phyloP scores from a whole-genome alignment of 2,113 vertebrate genomes.

The Hemiprocne comata region DNA sequence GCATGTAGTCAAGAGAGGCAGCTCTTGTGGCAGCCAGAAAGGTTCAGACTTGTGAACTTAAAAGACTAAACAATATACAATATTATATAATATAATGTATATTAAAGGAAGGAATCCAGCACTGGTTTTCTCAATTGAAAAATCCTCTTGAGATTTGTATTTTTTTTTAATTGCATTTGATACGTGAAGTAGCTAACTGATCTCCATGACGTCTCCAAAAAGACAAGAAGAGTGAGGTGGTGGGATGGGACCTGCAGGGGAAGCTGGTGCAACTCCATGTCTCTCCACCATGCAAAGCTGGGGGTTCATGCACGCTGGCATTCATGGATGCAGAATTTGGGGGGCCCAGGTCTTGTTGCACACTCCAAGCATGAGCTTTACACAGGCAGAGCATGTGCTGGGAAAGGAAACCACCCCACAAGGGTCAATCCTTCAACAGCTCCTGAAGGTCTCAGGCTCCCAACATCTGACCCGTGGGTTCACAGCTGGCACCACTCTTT shows the following conservation, averaged over 20 bases:
- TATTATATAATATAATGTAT: background rate
- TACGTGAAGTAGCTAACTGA: fast-evolving
- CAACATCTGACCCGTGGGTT: background rate
- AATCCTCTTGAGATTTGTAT: background rate
- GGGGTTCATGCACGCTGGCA: background rate
- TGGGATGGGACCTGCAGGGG: background rate
- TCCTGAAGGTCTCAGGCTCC: background rate
- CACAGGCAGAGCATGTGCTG: background rate
- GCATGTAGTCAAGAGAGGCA: background rate
- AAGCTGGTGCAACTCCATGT: background rate
- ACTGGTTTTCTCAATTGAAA: background rate
- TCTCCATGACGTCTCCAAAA: background rate
- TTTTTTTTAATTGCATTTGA: background rate
- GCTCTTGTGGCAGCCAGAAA: background rate
- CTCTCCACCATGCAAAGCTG: background rate
- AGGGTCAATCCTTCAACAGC: background rate
- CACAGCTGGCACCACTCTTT: background rate
- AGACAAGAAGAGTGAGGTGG: background rate
- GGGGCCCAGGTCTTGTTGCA: no score
- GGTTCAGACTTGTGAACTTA: background rate
- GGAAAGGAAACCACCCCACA: background rate
- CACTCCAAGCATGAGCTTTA: fast-evolving
- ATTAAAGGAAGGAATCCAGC: background rate
- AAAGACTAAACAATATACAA: background rate
- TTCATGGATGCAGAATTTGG: fast-evolving